Percentiles rank a stretch among this genome's conserved stretches.
These are phyloP conservation scores for Eupithecia subumbrata DNA, from an alignment of 2,888 invertebrate species.

Conservation along the genomic window DNA sequence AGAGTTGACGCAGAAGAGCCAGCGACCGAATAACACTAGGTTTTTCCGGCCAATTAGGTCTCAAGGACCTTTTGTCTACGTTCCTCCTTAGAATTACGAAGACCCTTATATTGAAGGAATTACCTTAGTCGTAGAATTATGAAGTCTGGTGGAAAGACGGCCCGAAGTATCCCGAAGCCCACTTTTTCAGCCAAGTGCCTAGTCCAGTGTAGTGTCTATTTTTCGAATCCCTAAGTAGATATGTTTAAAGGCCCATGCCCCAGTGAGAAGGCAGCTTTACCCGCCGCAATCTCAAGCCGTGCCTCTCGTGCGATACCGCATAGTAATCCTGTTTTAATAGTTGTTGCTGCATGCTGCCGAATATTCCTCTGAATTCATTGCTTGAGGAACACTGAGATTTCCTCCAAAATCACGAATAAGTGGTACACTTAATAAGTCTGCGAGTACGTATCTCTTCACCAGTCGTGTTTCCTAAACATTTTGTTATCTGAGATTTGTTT, in stretches of 20 bases:
- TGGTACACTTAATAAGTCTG: not conserved
- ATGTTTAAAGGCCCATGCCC: not conserved
- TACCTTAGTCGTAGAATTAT: not conserved
- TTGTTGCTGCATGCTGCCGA: constrained; percentile 16
- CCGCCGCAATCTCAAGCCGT: constrained; percentile 13
- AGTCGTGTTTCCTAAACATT: not conserved
- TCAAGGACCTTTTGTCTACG: not conserved
- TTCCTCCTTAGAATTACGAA: too few species aligned
- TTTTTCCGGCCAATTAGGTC: not conserved
- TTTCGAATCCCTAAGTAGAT: not conserved
- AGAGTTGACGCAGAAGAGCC: not conserved
- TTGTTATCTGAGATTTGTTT: not conserved
- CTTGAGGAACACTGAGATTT: not conserved
- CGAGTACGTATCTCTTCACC: not conserved
- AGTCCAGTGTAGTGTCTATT: not conserved
- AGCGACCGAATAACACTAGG: not conserved
- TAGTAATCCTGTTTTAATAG: constrained; percentile 23
- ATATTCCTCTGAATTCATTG: constrained; percentile 16
- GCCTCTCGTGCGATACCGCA: constrained; percentile 11
- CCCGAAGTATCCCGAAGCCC: too few species aligned
- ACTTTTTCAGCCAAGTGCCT: not conserved
- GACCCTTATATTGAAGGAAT: not conserved
- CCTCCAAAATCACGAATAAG: not conserved
- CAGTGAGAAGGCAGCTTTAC: constrained; percentile 5
- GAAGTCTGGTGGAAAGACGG: not conserved